A percentile compares a stretch with the other conserved stretches of the same genome.
phyloP scores from a whole-genome alignment of 2,888 invertebrate genomes.

The Callosobruchus maculatus region DNA sequence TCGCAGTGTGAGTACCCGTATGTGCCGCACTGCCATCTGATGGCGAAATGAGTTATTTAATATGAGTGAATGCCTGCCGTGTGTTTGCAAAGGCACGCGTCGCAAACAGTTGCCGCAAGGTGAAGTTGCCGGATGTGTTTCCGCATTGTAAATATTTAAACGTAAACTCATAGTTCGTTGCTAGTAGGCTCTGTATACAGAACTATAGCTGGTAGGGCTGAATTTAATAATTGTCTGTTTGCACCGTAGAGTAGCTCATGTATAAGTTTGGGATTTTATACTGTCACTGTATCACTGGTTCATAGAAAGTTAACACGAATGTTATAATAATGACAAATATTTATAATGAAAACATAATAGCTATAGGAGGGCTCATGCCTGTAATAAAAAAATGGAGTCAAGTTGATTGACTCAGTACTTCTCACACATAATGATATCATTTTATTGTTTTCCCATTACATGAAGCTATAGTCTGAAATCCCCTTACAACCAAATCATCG shows the following conservation, averaged over 20 bases:
- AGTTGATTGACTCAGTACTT: too few species aligned
- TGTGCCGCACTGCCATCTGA: background rate
- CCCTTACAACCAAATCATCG: too few species aligned
- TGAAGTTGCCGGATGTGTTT: background rate
- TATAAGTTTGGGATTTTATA: background rate
- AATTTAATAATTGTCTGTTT: background rate
- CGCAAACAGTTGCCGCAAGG: background rate
- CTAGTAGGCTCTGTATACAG: background rate
- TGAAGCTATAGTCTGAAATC: too few species aligned
- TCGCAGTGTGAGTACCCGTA: background rate
- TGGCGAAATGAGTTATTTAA: background rate
- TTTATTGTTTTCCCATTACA: too few species aligned
- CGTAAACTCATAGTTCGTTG: background rate
- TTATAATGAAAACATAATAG: too few species aligned
- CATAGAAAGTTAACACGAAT: background rate
- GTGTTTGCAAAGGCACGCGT: background rate
- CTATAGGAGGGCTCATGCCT: too few species aligned
- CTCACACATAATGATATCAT: too few species aligned
- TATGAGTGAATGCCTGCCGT: background rate
- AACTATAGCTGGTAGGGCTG: background rate
- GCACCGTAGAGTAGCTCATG: background rate
- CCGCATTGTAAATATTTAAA: background rate
- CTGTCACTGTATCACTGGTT: too few species aligned
- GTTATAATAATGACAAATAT: background rate
- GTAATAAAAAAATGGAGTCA: too few species aligned